Conservation (phyloP, 2,888 invertebrate genomes). For the Petrolisthes manimaculis region DNA sequence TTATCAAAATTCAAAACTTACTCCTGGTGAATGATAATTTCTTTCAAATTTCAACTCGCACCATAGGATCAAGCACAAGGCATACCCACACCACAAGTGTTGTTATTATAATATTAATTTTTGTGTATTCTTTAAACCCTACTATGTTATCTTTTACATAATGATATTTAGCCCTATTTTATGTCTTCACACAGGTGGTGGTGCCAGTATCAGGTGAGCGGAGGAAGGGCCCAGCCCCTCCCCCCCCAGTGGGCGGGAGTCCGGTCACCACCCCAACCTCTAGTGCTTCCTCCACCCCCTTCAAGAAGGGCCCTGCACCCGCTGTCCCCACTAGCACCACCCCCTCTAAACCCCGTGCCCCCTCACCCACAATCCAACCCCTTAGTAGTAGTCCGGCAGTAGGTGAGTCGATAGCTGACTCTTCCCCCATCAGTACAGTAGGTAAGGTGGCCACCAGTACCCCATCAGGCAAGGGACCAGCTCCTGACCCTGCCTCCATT, state of each 20-base stretch:
- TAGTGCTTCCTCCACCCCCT: conserved; percentile 57
- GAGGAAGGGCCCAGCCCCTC: conserved; percentile 84
- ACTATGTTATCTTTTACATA: background rate
- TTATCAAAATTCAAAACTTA: no score
- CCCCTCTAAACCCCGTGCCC: conserved; percentile 48
- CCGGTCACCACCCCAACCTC: conserved; percentile 45
- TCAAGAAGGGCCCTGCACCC: conserved; percentile 65
- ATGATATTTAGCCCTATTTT: background rate
- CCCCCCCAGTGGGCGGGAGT: conserved; percentile 73
- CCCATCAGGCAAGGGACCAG: conserved; percentile 46
- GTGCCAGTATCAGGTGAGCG: conserved; percentile 72
- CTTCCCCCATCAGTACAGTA: conserved; percentile 24
- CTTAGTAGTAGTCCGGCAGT: conserved; percentile 6
- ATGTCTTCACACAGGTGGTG: conserved; percentile 50
- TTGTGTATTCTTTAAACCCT: background rate
- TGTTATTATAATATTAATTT: background rate
- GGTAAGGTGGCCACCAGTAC: conserved; percentile 47
- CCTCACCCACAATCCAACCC: conserved; percentile 33
- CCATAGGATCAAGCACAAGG: no score
- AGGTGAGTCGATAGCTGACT: conserved; percentile 34
- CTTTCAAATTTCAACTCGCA: no score
- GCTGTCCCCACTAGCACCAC: conserved; percentile 60
- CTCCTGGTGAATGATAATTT: no score
- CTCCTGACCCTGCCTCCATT: conserved; percentile 39
- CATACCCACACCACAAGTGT: background rate